A percentile compares a stretch with the other conserved stretches of the same genome.
phyloP scores from a whole-genome alignment of 2,888 invertebrate genomes.

The Mechanitis messenoides region DNA sequence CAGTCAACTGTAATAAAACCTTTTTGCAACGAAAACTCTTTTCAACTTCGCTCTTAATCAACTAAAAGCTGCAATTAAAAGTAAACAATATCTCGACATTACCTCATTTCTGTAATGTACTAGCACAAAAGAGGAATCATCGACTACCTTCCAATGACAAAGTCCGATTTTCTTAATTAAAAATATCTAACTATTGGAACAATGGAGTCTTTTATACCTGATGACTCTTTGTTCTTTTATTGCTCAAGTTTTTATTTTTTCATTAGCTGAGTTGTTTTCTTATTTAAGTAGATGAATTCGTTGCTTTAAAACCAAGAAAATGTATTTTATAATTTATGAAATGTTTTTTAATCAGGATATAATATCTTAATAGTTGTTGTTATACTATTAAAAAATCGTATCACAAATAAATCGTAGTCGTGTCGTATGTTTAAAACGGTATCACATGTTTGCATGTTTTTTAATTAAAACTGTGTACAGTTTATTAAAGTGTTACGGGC shows the following conservation, averaged over 20 bases:
- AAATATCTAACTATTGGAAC: constrained; percentile 65
- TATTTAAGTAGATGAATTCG: too few relatives aligned
- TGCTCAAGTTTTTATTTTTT: constrained; percentile 4
- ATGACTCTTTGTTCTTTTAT: constrained; percentile 22
- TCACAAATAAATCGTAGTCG: constrained; percentile 10
- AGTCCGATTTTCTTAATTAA: constrained; percentile 71
- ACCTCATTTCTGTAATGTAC: constrained; percentile 27
- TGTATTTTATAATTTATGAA: too few relatives aligned
- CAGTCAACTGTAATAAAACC: constrained; percentile 6
- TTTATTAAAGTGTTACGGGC: constrained; percentile 25
- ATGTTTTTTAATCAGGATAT: too few relatives aligned
- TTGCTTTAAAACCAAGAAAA: too few relatives aligned
- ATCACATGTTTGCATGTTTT: constrained; percentile 22
- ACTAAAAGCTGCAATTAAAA: constrained; percentile 31
- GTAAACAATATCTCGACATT: constrained; percentile 17
- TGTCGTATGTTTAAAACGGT: constrained; percentile 1
- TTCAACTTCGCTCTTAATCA: constrained; percentile 29
- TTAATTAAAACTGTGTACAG: constrained; percentile 31
- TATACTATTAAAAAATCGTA: neutral
- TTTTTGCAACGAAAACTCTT: constrained; percentile 8
- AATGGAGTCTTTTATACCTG: constrained; percentile 36
- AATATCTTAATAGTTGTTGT: neutral
- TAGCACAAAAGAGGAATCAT: constrained; percentile 43
- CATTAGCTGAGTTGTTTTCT: constrained; percentile 6
- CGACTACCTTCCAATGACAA: constrained; percentile 48